phyloP scores from a whole-genome alignment of 2,797 vertebrate genomes.

The Phalloptychus januarius region DNA sequence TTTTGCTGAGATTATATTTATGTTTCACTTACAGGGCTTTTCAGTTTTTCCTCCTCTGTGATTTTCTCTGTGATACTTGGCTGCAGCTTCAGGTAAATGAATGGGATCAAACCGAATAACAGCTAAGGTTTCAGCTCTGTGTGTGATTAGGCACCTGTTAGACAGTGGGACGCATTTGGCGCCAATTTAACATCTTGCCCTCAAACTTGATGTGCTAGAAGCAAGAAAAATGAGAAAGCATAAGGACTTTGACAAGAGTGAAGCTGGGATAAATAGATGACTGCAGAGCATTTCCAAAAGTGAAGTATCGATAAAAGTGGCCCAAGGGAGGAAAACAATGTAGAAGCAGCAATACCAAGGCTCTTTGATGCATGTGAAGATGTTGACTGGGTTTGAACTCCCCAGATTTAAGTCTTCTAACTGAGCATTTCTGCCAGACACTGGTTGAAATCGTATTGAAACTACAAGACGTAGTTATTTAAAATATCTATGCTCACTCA shows the following conservation, averaged over 20 bases:
- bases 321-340: not conserved
- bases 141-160: not conserved
- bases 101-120: not conserved
- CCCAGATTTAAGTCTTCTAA: not conserved
- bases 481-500: not conserved
- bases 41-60: not conserved
- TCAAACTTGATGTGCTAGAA: not conserved
- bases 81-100: not conserved
- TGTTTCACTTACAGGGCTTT: not conserved
- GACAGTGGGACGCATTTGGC: not conserved
- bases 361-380: not conserved
- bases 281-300: not conserved
- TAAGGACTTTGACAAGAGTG: not conserved
- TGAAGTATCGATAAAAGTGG: not conserved
- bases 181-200: not conserved
- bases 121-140: not conserved
- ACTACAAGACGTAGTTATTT: not conserved
- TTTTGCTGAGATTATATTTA: not conserved
- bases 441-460: not conserved
- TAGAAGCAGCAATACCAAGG: not conserved
- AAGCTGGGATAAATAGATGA: not conserved
- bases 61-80: not conserved
- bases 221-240: not conserved
- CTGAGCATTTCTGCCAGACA: not conserved
- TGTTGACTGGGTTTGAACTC: not conserved